Base-by-base conservation (phyloP, 2,113 vertebrate species). In the Pristiophorus japonicus region DNA sequence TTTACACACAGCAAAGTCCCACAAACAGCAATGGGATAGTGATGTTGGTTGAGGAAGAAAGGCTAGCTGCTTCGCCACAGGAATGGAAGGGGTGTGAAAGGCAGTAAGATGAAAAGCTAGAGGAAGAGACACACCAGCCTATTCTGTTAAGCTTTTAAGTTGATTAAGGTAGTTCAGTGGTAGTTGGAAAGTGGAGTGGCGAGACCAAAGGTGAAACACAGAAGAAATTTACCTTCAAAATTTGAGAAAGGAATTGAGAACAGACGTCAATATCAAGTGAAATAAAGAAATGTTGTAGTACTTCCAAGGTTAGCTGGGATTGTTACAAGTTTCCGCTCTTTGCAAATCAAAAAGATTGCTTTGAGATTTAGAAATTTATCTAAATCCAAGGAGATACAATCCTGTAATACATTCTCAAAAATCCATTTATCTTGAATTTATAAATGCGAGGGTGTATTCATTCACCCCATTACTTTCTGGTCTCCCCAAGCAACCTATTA, bases 161-260 rank as follows among this genome's bases (percentile, higher is more conserved):
- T 42, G 38, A n/a, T 18, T 81, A 42, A 42, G 0, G 30, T 30
- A 70, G 12, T 78, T 73, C 70, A 38, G 14, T n/a, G 38, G 16
- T 0, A 45, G 5, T 81, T 45, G 78, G n/a, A 42, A 42, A 18
- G 18, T 42, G 18, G 38, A 20, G 4, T 81, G 78, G 14, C 59
- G 85, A 95, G 70, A 96, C 8, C 78, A 81, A 42, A 81, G 78
- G 78, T 81, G 18, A 81, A 81, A 81, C 4, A 59, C 6, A 11
- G 16, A 81, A 81, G 78, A 81, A 81, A 81, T 81, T 81, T 45
- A 45, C 16, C 78, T 81, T 81, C 78, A 81, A 81, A 65, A 38
- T 95, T 3, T 70, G 20, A 73, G 45, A 45, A 0, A 27, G 96
- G 92, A 96, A 78, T n/a, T 70, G 55, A 66, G n/a, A 93, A 42